Percentiles rank a stretch among this genome's conserved stretches.
phyloP scores from a whole-genome alignment of 35 echinoderm and acorn worm genomes.

The Acanthaster planci region DNA sequence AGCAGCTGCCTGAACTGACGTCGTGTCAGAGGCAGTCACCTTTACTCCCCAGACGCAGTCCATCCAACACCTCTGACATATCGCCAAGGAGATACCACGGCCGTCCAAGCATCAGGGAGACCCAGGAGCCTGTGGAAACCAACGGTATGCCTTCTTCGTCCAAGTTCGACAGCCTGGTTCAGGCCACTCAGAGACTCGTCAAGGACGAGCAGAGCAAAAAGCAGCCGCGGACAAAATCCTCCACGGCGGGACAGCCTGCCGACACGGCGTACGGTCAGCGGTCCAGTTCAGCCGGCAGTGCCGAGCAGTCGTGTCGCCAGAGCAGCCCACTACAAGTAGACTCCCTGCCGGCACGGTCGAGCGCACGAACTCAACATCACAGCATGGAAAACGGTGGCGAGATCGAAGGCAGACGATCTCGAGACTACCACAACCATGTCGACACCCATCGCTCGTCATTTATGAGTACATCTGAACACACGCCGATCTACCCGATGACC shows the following conservation, averaged over 20 bases:
- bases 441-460: neutral
- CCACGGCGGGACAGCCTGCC: constrained; percentile 16
- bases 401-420: constrained; percentile 19
- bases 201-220: constrained; percentile 64
- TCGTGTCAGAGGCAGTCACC: constrained; percentile 37
- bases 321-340: constrained; percentile 35
- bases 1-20: constrained; percentile 30
- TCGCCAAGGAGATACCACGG: constrained; percentile 50
- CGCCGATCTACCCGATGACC: constrained; percentile 23
- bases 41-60: constrained; percentile 41
- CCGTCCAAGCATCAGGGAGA: constrained; percentile 29
- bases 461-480: constrained; percentile 1
- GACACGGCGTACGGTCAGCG: neutral
- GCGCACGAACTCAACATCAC: constrained; percentile 10
- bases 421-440: constrained; percentile 30
- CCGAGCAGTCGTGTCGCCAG: constrained; percentile 20
- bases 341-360: constrained; percentile 13
- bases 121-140: neutral
- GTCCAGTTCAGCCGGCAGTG: constrained; percentile 9
- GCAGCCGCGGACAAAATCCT: constrained; percentile 23
- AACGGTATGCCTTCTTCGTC: constrained; percentile 10
- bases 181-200: constrained; percentile 53
- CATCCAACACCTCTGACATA: constrained; percentile 42
- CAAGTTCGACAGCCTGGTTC: constrained; percentile 59
- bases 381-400: constrained; percentile 23